phyloP scores from a whole-genome alignment of 2,797 vertebrate species.

The Limnodromus scolopaceus region DNA sequence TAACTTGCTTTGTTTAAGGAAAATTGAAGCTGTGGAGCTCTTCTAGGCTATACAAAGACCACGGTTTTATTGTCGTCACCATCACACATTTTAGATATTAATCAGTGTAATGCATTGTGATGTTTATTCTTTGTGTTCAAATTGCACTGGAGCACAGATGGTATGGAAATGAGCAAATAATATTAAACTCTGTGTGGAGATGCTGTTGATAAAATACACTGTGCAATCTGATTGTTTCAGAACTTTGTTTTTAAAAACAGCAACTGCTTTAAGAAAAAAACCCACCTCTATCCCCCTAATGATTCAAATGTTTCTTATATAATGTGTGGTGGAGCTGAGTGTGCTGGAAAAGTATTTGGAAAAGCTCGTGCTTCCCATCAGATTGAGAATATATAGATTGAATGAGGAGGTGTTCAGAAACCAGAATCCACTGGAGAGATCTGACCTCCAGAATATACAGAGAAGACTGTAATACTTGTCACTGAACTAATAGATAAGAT shows the following conservation, averaged over 20 bases:
- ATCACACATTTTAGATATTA: neutral
- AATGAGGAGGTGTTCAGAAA: neutral
- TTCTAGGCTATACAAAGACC: neutral
- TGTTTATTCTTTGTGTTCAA: neutral
- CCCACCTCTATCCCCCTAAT: neutral
- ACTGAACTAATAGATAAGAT: neutral
- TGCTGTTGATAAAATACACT: neutral
- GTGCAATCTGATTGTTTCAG: neutral
- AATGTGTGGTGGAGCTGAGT: neutral
- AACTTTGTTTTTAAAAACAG: neutral
- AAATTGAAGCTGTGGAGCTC: neutral
- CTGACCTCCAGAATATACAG: neutral
- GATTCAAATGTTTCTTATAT: neutral
- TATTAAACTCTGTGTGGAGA: neutral
- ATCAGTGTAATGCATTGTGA: neutral
- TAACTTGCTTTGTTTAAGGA: neutral
- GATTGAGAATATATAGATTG: neutral
- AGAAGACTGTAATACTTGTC: neutral
- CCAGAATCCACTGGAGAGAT: neutral
- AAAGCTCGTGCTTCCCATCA: neutral
- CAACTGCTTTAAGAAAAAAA: neutral
- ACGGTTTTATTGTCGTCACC: neutral
- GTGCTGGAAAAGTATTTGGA: neutral
- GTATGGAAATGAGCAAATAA: neutral
- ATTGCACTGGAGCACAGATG: neutral